Conservation (phyloP, 2,113 vertebrate species). For the Montifringilla adamsi region DNA sequence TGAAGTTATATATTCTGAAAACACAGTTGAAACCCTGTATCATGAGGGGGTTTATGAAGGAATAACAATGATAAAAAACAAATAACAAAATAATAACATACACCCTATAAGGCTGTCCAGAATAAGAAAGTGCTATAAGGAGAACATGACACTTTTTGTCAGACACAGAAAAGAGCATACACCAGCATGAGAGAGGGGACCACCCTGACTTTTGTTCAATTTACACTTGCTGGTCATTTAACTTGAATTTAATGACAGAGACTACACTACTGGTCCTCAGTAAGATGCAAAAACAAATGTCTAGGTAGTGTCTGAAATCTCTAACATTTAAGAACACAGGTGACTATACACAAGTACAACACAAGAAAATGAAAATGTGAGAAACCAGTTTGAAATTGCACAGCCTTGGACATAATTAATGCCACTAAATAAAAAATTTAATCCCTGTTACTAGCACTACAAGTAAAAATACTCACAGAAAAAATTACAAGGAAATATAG, state of each 20-base stretch:
- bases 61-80: neutral
- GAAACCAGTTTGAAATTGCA: neutral
- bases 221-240: neutral
- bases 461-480: neutral
- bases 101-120: neutral
- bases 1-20: neutral
- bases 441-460: neutral
- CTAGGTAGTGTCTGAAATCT: neutral
- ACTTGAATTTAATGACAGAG: neutral
- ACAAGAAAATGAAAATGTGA: neutral
- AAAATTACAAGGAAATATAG: neutral
- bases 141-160: neutral
- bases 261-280: neutral
- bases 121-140: neutral
- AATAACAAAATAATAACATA: neutral
- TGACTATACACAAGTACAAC: neutral
- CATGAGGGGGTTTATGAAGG: neutral
- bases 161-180: neutral
- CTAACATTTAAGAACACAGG: neutral
- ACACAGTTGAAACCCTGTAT: neutral
- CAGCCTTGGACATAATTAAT: neutral
- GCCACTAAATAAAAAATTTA: neutral
- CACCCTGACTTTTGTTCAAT: neutral
- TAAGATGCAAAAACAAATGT: neutral
- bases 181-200: neutral